phyloP scores from a whole-genome alignment of 92 coral and sea anemone species.

The Isaurus tuberculatus region DNA sequence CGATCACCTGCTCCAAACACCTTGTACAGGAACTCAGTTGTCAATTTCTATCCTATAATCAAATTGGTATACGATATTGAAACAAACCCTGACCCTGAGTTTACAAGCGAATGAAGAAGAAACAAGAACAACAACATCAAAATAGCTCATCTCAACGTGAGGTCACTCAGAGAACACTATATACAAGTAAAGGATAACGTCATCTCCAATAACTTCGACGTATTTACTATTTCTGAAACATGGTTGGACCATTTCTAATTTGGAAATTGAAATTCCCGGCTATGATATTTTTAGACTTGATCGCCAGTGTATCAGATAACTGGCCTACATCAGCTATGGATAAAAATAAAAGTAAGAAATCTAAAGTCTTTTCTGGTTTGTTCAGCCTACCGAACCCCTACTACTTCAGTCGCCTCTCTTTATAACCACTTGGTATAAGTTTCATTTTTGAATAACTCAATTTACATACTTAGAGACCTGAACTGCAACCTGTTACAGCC shows the following conservation, averaged over 20 bases:
- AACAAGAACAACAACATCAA: conserved; percentile 40
- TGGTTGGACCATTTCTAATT: conserved; percentile 65
- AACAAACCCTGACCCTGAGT: conserved; percentile 57
- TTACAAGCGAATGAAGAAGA: conserved; percentile 41
- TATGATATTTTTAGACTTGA: conserved; percentile 66
- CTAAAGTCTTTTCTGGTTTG: conserved; percentile 56
- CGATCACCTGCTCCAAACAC: conserved; percentile 26
- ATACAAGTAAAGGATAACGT: conserved; percentile 60
- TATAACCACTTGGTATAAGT: conserved; percentile 51
- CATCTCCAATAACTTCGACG: conserved; percentile 54
- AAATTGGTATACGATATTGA: conserved; percentile 55
- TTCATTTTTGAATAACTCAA: conserved; percentile 52
- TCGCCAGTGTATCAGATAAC: conserved; percentile 56
- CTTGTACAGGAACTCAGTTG: conserved; percentile 53
- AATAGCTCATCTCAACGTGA: conserved; percentile 64
- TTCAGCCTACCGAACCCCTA: conserved; percentile 59
- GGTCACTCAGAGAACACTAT: conserved; percentile 67
- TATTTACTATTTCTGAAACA: conserved; percentile 74
- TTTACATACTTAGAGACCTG: conserved; percentile 59
- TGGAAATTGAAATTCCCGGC: conserved; percentile 75
- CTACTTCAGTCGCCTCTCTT: conserved; percentile 43
- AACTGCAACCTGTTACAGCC: conserved; percentile 57
- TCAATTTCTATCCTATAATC: conserved; percentile 39
- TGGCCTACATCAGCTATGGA: conserved; percentile 68
- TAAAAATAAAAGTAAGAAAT: conserved; percentile 61